phyloP scores from a whole-genome alignment of 2,888 invertebrate species.

The Euplexia lucipara region DNA sequence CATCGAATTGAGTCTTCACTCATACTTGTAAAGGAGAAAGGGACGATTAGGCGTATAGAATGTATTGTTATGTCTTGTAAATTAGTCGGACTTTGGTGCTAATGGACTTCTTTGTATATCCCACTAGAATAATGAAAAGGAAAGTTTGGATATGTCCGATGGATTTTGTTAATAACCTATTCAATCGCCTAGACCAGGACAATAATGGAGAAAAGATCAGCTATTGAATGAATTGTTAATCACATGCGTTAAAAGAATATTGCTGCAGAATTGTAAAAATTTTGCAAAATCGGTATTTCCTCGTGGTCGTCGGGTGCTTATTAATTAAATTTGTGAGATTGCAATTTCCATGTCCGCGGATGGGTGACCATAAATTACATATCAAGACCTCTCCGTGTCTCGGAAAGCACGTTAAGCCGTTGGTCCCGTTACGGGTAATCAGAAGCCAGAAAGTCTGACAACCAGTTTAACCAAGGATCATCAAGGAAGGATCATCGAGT shows the following conservation, averaged over 20 bases:
- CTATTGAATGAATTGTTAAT: not conserved
- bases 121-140: conserved; percentile 30
- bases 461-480: no score
- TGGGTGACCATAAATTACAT: no score
- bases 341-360: no score
- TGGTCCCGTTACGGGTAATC: no score
- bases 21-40: conserved; percentile 49
- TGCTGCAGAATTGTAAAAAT: not conserved
- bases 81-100: conserved; percentile 27
- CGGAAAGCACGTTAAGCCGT: no score
- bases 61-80: conserved; percentile 36
- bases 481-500: no score
- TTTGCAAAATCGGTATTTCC: no score
- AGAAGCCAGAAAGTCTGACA: no score
- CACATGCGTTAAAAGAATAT: not conserved
- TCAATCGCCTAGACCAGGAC: not conserved
- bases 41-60: conserved; percentile 46
- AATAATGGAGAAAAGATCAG: not conserved
- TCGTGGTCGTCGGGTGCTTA: no score
- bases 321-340: no score
- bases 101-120: conserved; percentile 35
- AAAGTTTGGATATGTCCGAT: conserved; percentile 3
- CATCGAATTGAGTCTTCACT: conserved; percentile 66
- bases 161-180: conserved; percentile 3
- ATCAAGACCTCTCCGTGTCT: no score